Conservation (phyloP, 2,888 invertebrate genomes). For the Aporophyla lueneburgensis region DNA sequence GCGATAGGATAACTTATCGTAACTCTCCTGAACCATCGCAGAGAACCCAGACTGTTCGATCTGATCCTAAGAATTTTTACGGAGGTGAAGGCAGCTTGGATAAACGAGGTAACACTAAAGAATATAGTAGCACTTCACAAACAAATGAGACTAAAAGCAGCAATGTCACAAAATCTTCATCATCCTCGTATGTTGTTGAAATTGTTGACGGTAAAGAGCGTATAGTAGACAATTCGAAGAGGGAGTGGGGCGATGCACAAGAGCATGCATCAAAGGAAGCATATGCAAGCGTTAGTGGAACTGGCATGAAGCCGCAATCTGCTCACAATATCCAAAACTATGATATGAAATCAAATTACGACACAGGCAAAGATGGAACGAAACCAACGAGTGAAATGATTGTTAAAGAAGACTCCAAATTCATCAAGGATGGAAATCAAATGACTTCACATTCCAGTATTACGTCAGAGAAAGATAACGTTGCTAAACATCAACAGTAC, state of each 20-base stretch:
- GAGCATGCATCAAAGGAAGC: conserved; percentile 88
- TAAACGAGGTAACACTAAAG: conserved; percentile 79
- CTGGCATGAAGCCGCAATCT: conserved; percentile 90
- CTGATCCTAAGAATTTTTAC: conserved; percentile 83
- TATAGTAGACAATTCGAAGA: conserved; percentile 90
- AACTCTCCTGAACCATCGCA: conserved; percentile 78
- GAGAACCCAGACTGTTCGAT: conserved; percentile 78
- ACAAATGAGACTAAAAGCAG: conserved; percentile 90
- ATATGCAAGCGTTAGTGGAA: conserved; percentile 89
- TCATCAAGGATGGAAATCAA: conserved; percentile 86
- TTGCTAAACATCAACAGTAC: conserved; percentile 80
- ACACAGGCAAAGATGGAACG: conserved; percentile 89
- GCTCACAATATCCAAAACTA: conserved; percentile 89
- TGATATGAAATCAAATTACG: conserved; percentile 90
- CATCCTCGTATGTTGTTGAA: conserved; percentile 92
- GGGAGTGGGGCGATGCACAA: conserved; percentile 90
- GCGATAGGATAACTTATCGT: conserved; percentile 78
- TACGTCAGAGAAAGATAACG: conserved; percentile 84
- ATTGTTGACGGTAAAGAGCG: conserved; percentile 92
- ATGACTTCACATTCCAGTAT: conserved; percentile 82
- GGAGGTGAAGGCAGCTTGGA: conserved; percentile 84
- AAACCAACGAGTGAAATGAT: conserved; percentile 84
- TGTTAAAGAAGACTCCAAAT: conserved; percentile 83
- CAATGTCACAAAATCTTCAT: conserved; percentile 91
- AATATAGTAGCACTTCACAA: conserved; percentile 84